Conservation (phyloP, 2,797 vertebrate species). For the Clarias fuscus region DNA sequence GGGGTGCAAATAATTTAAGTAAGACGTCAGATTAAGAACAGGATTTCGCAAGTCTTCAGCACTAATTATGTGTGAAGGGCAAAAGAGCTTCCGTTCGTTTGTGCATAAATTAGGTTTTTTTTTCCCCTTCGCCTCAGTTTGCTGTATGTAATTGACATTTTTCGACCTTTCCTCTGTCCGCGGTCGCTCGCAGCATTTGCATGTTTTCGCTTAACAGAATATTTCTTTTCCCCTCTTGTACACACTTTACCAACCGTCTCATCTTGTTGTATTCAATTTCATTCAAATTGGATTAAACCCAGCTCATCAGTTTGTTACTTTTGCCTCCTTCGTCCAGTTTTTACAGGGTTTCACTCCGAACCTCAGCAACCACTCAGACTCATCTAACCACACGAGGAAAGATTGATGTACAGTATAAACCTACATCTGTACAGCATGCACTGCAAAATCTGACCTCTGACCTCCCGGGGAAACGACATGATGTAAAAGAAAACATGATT, state of each 20-base stretch:
- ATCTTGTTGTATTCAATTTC: not conserved
- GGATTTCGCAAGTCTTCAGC: not conserved
- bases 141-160: constrained; percentile 28
- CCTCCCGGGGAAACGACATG: too few species aligned
- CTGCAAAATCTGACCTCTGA: not conserved
- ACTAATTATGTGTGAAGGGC: constrained; percentile 34
- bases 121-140: not conserved
- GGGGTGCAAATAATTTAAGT: not conserved
- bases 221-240: not conserved
- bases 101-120: constrained; percentile 34
- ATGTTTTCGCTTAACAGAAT: not conserved
- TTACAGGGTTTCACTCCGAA: not conserved
- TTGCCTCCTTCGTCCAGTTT: not conserved
- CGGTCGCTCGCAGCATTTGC: constrained; percentile 10
- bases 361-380: not conserved
- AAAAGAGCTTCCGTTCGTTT: constrained; percentile 14
- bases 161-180: constrained; percentile 22
- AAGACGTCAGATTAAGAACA: not conserved
- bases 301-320: not conserved
- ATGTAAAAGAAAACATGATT: too few species aligned
- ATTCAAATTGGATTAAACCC: not conserved
- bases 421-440: not conserved
- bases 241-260: not conserved
- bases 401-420: not conserved
- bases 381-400: not conserved